phyloP scores from a whole-genome alignment of 1,140 invertebrate species.

The Bombyx mori region DNA sequence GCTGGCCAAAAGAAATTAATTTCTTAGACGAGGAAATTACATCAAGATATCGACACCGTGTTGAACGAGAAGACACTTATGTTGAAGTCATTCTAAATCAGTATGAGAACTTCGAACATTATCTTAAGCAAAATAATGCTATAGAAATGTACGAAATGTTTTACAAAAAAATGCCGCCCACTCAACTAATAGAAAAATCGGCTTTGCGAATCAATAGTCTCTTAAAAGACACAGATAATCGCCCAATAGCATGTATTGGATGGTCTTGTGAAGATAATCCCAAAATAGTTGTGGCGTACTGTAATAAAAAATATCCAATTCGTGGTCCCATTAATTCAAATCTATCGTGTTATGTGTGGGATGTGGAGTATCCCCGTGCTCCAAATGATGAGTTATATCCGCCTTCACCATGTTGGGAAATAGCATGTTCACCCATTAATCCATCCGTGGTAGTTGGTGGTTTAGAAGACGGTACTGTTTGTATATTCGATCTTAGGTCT shows the following conservation, averaged over 20 bases:
- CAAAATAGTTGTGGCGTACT: conserved; percentile 85
- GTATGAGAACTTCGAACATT: conserved; percentile 80
- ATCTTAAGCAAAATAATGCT: conserved; percentile 91
- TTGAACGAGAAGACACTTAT: conserved; percentile 95
- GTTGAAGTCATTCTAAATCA: conserved; percentile 83
- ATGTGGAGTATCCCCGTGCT: conserved; percentile 83
- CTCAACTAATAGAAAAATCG: conserved; percentile 74
- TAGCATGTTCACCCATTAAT: conserved; percentile 89
- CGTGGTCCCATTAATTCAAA: conserved; percentile 67
- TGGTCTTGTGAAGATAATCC: conserved; percentile 85
- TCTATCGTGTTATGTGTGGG: conserved; percentile 80
- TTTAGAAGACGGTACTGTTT: conserved; percentile 84
- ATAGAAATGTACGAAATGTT: conserved; percentile 93
- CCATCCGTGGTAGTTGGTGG: conserved; percentile 84
- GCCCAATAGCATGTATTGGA: conserved; percentile 77
- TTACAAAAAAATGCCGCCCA: conserved; percentile 77
- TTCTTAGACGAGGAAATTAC: conserved; percentile 89
- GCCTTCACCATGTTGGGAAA: conserved; percentile 76
- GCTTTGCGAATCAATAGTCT: conserved; percentile 81
- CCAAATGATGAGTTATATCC: conserved; percentile 79
- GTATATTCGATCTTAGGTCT: conserved; percentile 80
- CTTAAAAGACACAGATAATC: conserved; percentile 78
- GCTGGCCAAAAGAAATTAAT: conserved; percentile 96
- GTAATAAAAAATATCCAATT: conserved; percentile 77
- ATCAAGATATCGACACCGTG: conserved; percentile 86